Conservation (phyloP, 2,888 invertebrate species). For the Polyploca ridens region DNA sequence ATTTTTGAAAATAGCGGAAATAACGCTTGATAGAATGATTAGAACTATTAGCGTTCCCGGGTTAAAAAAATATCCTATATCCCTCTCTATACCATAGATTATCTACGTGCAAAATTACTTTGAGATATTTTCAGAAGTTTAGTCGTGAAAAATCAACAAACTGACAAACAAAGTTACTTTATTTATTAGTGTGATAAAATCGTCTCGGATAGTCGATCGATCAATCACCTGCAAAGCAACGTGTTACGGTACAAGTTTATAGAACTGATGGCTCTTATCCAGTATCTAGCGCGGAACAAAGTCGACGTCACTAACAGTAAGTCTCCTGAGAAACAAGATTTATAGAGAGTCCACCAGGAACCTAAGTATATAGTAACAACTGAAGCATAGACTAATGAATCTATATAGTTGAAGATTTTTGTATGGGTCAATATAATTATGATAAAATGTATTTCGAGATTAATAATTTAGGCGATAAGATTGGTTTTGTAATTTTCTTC, state of each 20-base stretch:
- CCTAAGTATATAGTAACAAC: not conserved
- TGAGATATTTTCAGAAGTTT: too few relatives aligned
- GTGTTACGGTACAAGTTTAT: constrained; percentile 29
- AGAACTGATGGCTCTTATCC: constrained; percentile 13
- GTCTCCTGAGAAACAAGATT: constrained; percentile 36
- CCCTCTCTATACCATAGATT: too few relatives aligned
- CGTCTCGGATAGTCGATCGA: constrained; percentile 24
- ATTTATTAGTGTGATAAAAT: not conserved
- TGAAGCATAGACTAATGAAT: not conserved
- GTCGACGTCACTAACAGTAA: constrained; percentile 26
- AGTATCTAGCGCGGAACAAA: constrained; percentile 16
- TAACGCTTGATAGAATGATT: too few relatives aligned
- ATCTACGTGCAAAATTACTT: too few relatives aligned
- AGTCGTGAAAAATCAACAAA: too few relatives aligned
- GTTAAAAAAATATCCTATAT: not conserved
- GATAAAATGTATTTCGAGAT: too few relatives aligned
- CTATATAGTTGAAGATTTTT: not conserved
- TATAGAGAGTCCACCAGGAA: constrained; percentile 26
- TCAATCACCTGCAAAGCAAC: constrained; percentile 24
- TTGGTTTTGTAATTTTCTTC: too few relatives aligned
- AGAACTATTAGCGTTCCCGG: too few relatives aligned
- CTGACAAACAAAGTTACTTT: too few relatives aligned
- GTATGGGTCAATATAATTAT: not conserved
- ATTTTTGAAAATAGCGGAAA: too few relatives aligned
- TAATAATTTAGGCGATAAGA: too few relatives aligned